These are phyloP conservation scores for Melanargia galathea DNA, from an alignment of 2,888 invertebrate species.

Conservation along the genomic window DNA sequence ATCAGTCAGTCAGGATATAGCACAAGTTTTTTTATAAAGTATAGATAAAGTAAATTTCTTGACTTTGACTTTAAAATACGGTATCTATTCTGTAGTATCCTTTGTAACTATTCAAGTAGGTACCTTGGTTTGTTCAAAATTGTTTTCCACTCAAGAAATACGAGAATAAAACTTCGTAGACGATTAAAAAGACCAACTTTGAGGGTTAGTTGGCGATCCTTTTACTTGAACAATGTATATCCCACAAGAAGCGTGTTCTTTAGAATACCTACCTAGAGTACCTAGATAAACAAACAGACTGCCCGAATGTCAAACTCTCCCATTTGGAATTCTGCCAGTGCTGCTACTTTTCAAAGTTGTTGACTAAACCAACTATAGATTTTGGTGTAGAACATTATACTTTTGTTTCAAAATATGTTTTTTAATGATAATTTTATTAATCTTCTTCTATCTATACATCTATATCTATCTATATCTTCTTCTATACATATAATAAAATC, in stretches of 20 bases:
- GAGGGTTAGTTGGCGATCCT: slow-evolving; percentile 25
- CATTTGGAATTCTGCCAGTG: slow-evolving; percentile 42
- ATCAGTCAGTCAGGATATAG: too few species aligned
- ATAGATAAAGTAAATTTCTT: too few species aligned
- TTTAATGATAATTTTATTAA: too few species aligned
- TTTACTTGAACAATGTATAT: slow-evolving; percentile 28
- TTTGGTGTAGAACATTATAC: neutral
- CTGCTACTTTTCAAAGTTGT: slow-evolving; percentile 31
- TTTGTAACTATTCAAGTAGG: neutral
- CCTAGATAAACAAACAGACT: slow-evolving; percentile 36
- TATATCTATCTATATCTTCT: too few species aligned
- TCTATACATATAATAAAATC: too few species aligned
- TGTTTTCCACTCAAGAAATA: slow-evolving; percentile 1
- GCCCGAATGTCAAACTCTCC: slow-evolving; percentile 31
- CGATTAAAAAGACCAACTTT: slow-evolving; percentile 16
- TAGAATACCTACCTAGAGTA: slow-evolving; percentile 29
- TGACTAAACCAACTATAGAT: slow-evolving; percentile 12
- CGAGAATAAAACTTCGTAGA: slow-evolving; percentile 9
- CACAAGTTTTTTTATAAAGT: too few species aligned
- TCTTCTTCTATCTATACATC: too few species aligned
- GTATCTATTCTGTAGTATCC: neutral
- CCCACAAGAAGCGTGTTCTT: slow-evolving; percentile 32
- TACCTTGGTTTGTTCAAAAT: slow-evolving; percentile 11
- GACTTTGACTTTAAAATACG: neutral
- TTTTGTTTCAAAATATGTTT: slow-evolving; percentile 6